These are phyloP conservation scores for Sitobion miscanthi DNA, from an alignment of 1,140 invertebrate species.

Conservation along the genomic window DNA sequence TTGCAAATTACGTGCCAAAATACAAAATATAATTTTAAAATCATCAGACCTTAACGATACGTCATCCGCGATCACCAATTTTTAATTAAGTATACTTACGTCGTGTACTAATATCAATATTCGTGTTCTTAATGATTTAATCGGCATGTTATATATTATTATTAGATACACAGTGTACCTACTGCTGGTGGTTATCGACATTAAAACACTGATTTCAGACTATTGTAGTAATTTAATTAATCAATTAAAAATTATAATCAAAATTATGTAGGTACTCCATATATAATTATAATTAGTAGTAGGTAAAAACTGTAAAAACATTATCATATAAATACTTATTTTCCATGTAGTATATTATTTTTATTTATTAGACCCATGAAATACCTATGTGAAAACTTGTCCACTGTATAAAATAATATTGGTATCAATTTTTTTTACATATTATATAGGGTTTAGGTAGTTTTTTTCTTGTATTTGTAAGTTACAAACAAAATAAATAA, in stretches of 20 bases:
- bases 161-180: neutral
- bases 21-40: neutral
- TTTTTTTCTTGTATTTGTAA: conserved; percentile 17
- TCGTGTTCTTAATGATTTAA: neutral
- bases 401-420: neutral
- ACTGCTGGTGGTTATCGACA: neutral
- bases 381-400: neutral
- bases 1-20: conserved; percentile 10
- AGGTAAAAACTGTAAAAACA: conserved; percentile 12
- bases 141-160: neutral
- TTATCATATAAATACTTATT: neutral
- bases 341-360: neutral
- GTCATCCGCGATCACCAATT: neutral
- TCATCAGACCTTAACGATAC: neutral
- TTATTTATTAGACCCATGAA: conserved; percentile 14
- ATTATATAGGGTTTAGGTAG: neutral
- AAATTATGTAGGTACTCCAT: neutral
- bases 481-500: conserved; percentile 16
- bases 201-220: neutral
- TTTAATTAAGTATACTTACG: neutral
- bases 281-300: neutral
- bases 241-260: conserved; percentile 15
- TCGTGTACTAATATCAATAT: neutral
- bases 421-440: neutral
- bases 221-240: conserved; percentile 4